Evolutionary conservation across 2,113 vertebrate species (phyloP).

Genomic region (Scopus umbretta): DNA sequence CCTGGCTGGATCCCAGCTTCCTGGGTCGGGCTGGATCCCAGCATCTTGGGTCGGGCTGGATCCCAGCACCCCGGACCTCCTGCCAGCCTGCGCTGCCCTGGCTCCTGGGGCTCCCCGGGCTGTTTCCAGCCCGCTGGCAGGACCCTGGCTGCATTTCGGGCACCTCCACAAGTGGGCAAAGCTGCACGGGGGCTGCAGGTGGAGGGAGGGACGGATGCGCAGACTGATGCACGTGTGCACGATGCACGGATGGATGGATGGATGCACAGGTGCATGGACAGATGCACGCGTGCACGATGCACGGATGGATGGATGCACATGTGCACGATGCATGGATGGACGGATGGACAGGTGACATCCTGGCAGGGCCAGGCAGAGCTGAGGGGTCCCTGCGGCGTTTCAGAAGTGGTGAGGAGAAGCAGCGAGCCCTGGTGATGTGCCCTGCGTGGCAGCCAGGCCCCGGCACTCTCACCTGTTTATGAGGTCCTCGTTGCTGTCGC

Average conservation of each 20-base stretch:
- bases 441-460: fast-evolving
- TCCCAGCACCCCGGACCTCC: not conserved
- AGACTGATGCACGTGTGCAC: not conserved
- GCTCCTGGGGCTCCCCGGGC: not conserved
- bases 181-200: not conserved
- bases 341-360: not conserved
- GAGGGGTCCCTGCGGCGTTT: not conserved
- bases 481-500: slow-evolving; percentile 95
- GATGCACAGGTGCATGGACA: not conserved
- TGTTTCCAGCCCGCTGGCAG: not conserved
- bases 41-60: not conserved
- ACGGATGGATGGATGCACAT: not conserved
- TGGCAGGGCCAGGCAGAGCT: not conserved
- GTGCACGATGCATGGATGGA: not conserved
- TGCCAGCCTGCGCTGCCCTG: not conserved
- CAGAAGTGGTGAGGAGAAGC: not conserved
- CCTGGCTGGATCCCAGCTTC: not conserved
- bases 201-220: not conserved
- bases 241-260: fast-evolving
- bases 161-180: not conserved
- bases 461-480: slow-evolving; percentile 87
- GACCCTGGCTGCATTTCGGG: not conserved
- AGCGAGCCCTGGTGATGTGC: not conserved
- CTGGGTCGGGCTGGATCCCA: not conserved
- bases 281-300: not conserved